Evolutionary conservation across 2,888 invertebrate genomes (phyloP), one percentile per base, ranked within the genome.

Genomic region (Oligia fasciuncula): DNA sequence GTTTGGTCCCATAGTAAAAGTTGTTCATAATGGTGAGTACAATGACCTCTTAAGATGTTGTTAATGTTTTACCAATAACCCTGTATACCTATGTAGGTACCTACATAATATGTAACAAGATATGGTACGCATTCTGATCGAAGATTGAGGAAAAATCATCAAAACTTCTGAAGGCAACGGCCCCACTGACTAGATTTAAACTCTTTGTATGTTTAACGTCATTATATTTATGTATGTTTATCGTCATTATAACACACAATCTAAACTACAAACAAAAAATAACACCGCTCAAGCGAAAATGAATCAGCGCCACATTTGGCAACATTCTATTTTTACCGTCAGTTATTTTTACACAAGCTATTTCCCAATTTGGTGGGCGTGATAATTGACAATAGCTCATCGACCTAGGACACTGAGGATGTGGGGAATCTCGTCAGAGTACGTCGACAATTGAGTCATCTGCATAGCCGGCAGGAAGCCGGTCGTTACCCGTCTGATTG

Each of bases 381-480:
- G 62, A 65, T 63, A 67, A 85, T 71, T 67, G 76, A 62, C 73
- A 60, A 35, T 57, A 62, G 74, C 77, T 67, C 71, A 73, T 86
- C 78, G 83, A 83, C 89, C 83, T 87, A 87, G 77, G 76, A 75
- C 80, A 77, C 73, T 73, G 66, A 84, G 85, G 89, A 89, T 84
- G 88, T 79, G 76, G 77, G 77, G 82, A 82, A 86, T 87, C 87
- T 80, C 74, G 84, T 46, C 69, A 29, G 65, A 66, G 79, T 79
- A 79, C 63, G 46, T 65, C 75, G 75, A 75, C 89, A 90, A 91
- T 92, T 91, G 92, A 91, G 90, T 90, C 87, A 90, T 91, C 86
- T 89, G 89, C 90, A 91, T 88, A 77, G 86, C 79, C 77, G 83
- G 72, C 91, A 90, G 91, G 91, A 91, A 90, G 88, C 57, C 75